A percentile compares a stretch with the other conserved stretches of the same genome.
These are phyloP conservation scores for Aphidius gifuensis DNA, from an alignment of 1,140 invertebrate genomes.

Conservation along the genomic window DNA sequence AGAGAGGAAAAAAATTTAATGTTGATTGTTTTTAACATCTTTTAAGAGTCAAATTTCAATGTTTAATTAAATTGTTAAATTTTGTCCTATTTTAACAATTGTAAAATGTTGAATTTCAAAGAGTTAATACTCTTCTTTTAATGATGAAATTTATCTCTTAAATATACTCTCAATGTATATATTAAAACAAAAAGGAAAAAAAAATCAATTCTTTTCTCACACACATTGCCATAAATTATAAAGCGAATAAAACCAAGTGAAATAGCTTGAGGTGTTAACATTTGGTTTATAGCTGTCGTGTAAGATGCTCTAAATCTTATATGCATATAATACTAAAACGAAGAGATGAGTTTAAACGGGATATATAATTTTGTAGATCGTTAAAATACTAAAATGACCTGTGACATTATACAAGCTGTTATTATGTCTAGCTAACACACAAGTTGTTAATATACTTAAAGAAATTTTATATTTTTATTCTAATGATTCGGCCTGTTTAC, in stretches of 20 bases:
- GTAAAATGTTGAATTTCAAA: too few species aligned
- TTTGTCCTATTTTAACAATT: too few species aligned
- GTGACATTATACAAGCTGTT: slow-evolving; percentile 30
- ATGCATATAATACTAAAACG: slow-evolving; percentile 15
- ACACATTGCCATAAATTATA: too few species aligned
- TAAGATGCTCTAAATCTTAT: slow-evolving; percentile 40
- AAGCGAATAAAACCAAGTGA: too few species aligned
- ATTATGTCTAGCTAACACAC: slow-evolving; percentile 26
- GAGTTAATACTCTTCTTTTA: too few species aligned
- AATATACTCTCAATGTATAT: too few species aligned
- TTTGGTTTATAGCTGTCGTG: slow-evolving; percentile 41
- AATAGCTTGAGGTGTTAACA: slow-evolving; percentile 40
- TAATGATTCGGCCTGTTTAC: not conserved
- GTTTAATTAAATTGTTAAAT: too few species aligned
- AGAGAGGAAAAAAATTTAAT: too few species aligned
- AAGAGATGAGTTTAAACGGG: slow-evolving; percentile 7
- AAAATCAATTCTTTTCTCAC: not conserved
- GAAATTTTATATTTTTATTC: not conserved
- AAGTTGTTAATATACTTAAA: not conserved
- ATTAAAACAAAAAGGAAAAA: not conserved
- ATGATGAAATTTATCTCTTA: too few species aligned
- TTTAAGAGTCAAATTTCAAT: not conserved
- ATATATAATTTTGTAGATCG: slow-evolving; percentile 31
- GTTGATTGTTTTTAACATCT: too few species aligned
- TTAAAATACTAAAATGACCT: slow-evolving; percentile 43